Conservation (phyloP, 2,888 invertebrate genomes). For the Nomada ruficornis region DNA sequence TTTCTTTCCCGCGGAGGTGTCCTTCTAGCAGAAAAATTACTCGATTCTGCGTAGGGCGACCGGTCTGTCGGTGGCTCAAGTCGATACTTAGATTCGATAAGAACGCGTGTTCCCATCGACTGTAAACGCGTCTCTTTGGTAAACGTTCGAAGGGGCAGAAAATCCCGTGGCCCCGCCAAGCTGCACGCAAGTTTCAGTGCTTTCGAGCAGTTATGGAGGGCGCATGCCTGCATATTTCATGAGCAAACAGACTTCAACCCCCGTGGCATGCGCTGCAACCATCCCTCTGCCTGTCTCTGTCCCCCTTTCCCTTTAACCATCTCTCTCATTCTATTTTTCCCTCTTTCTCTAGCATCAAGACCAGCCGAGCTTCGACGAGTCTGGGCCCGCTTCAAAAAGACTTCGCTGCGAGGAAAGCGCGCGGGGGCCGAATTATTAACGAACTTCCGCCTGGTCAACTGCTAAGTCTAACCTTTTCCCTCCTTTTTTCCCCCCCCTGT, state of each 20-base stretch:
- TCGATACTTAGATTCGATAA: constrained; percentile 53
- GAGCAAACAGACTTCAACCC: constrained; percentile 81
- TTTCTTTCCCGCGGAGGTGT: no score
- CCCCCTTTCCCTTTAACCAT: constrained; percentile 6
- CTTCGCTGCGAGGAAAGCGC: constrained; percentile 55
- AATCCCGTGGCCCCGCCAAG: constrained; percentile 75
- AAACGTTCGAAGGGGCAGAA: constrained; percentile 73
- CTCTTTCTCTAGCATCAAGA: constrained; percentile 36
- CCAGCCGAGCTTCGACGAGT: constrained; percentile 56
- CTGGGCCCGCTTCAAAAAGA: constrained; percentile 62
- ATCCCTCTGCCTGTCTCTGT: constrained; percentile 15
- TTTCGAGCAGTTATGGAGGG: constrained; percentile 79
- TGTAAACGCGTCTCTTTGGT: constrained; percentile 65
- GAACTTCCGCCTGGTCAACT: constrained; percentile 60
- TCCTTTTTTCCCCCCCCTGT: no score
- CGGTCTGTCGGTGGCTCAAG: constrained; percentile 12
- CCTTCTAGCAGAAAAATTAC: not conserved
- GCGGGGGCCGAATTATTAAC: constrained; percentile 58
- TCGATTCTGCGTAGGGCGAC: not conserved
- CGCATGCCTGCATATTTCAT: constrained; percentile 83
- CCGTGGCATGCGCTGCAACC: constrained; percentile 68
- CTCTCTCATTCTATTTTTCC: not conserved
- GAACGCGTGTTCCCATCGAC: constrained; percentile 42
- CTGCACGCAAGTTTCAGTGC: constrained; percentile 80
- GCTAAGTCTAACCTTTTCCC: constrained; percentile 17